These are phyloP conservation scores for Dipodomys merriami DNA, from an alignment of 2,113 vertebrate genomes.

Conservation along the genomic window DNA sequence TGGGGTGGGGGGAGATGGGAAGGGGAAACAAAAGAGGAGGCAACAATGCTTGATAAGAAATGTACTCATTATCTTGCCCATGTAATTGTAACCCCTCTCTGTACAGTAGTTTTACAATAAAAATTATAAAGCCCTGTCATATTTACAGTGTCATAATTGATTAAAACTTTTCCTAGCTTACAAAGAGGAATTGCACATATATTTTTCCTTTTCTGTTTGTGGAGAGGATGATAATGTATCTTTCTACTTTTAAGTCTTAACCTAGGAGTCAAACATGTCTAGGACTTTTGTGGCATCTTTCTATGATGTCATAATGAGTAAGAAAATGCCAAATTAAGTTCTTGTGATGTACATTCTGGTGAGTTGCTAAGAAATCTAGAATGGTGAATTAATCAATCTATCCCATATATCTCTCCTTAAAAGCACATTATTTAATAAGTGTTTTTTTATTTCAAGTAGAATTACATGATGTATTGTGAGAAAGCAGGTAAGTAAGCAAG, in stretches of 20 bases:
- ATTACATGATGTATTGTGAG: not conserved
- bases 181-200: conserved; percentile 19
- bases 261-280: not conserved
- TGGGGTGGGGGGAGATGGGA: not conserved
- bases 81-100: no score
- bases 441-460: not conserved
- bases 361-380: conserved; percentile 55
- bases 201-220: not conserved
- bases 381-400: conserved; percentile 40
- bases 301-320: not conserved
- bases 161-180: conserved; percentile 68
- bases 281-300: conserved; percentile 24
- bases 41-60: no score
- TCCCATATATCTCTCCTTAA: conserved; percentile 56
- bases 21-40: no score
- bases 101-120: no score
- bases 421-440: not conserved
- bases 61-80: no score
- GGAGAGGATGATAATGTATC: not conserved
- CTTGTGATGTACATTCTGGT: not conserved
- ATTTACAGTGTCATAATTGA: conserved; percentile 71
- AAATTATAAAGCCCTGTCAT: conserved; percentile 61
- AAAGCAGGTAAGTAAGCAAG: not conserved
- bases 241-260: not conserved
- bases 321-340: not conserved